Percentiles rank a stretch among this genome's conserved stretches.
Evolutionary conservation across 2,797 vertebrate genomes (phyloP).

Genomic region (Myiothlypis chrysogaster): DNA sequence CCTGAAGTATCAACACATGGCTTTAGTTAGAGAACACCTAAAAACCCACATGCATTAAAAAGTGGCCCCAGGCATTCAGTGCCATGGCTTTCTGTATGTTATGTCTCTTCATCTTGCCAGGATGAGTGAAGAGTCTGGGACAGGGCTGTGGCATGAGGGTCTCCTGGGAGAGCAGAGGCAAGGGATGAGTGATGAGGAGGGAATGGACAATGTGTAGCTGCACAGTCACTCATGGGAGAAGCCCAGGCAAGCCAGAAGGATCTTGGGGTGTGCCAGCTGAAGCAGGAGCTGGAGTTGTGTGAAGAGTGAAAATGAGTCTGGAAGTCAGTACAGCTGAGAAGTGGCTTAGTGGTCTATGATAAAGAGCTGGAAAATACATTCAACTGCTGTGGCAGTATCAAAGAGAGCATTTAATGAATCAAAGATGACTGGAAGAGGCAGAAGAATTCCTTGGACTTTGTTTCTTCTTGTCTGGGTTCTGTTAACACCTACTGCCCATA

Average conservation of each 20-base stretch:
- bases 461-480: background rate
- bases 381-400: background rate
- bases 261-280: background rate
- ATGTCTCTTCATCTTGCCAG: background rate
- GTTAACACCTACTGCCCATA: background rate
- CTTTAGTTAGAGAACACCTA: background rate
- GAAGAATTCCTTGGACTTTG: background rate
- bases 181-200: background rate
- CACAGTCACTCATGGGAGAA: background rate
- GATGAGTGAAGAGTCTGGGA: background rate
- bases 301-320: background rate
- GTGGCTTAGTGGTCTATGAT: background rate
- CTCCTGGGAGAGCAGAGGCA: background rate
- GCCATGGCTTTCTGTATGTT: background rate
- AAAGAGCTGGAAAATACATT: background rate
- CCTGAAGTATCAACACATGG: background rate
- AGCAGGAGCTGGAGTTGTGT: background rate
- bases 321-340: background rate
- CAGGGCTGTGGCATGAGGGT: background rate
- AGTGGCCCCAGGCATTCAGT: background rate
- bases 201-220: background rate
- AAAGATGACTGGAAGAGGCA: background rate
- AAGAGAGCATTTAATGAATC: background rate
- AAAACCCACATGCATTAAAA: background rate
- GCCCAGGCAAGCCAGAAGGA: background rate